Percentiles rank a stretch among this genome's conserved stretches.
Conservation (phyloP, 2,113 vertebrate species). For the Sinocyclocheilus maitianheensis region DNA sequence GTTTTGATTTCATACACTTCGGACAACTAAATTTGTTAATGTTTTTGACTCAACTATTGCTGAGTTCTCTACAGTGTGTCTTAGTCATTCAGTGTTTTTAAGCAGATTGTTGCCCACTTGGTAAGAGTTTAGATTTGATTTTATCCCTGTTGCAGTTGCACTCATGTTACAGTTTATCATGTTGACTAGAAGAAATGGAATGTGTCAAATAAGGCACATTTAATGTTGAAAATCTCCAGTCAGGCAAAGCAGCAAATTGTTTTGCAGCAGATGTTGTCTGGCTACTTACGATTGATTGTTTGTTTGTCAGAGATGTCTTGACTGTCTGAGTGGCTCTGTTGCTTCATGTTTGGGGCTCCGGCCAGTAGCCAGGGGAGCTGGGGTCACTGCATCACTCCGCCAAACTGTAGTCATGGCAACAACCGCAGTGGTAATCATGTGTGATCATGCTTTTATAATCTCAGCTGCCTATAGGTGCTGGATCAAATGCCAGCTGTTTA, state of each 20-base stretch:
- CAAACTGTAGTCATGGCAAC: slow-evolving; percentile 55
- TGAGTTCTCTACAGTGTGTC: background rate
- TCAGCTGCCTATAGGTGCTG: slow-evolving; percentile 2
- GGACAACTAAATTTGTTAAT: background rate
- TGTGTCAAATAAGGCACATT: slow-evolving; percentile 52
- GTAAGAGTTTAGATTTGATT: slow-evolving; percentile 9
- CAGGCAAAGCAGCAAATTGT: slow-evolving; percentile 54
- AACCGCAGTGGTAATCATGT: slow-evolving; percentile 54
- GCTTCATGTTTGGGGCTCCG: slow-evolving; percentile 51
- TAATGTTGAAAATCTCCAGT: slow-evolving; percentile 56
- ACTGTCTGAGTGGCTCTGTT: slow-evolving; percentile 52
- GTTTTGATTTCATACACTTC: too few species aligned
- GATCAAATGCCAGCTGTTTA: slow-evolving; percentile 25
- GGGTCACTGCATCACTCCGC: slow-evolving; percentile 58
- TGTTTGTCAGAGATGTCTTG: slow-evolving; percentile 48
- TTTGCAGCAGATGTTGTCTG: slow-evolving; percentile 56
- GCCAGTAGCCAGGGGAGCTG: slow-evolving; percentile 57
- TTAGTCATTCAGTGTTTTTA: too few species aligned
- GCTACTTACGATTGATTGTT: slow-evolving; percentile 50
- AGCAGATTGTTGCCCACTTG: slow-evolving; percentile 1
- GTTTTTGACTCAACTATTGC: background rate
- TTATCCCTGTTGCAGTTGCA: slow-evolving; percentile 24
- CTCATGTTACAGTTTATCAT: slow-evolving; percentile 43
- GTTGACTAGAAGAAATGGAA: slow-evolving; percentile 62
- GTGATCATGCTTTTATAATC: slow-evolving; percentile 41